Evolutionary conservation across 2,113 vertebrate genomes (phyloP).

Genomic region (Xiphophorus couchianus): DNA sequence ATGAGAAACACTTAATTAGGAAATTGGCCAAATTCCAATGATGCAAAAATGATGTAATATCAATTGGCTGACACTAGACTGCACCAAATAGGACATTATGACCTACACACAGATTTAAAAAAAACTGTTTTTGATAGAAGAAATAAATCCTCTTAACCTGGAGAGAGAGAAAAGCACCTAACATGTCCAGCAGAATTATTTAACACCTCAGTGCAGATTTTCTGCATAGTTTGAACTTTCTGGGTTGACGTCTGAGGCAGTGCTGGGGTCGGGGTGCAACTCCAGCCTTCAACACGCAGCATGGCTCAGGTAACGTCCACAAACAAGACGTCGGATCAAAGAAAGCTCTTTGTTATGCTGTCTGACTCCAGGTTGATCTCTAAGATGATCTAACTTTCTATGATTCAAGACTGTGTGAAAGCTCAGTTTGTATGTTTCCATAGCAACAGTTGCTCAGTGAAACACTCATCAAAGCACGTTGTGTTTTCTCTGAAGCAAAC

Average conservation of each 20-base stretch:
- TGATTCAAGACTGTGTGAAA: background rate
- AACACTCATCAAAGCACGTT: background rate
- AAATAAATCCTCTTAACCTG: too few relatives aligned
- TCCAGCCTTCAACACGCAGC: background rate
- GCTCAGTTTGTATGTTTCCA: conserved; percentile 30
- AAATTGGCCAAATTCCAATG: background rate
- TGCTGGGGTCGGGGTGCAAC: background rate
- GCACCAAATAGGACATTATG: background rate
- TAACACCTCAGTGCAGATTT: background rate
- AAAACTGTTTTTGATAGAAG: background rate
- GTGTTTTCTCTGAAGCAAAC: conserved; percentile 9
- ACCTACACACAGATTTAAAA: background rate
- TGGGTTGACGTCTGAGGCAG: background rate
- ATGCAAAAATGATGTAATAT: background rate
- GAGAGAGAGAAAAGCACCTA: too few relatives aligned
- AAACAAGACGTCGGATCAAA: background rate
- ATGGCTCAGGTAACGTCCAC: background rate
- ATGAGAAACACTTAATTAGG: background rate
- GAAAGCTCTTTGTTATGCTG: background rate
- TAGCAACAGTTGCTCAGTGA: conserved; percentile 21
- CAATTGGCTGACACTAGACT: background rate
- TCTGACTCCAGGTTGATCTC: background rate
- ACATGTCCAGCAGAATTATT: background rate
- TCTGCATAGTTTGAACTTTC: background rate
- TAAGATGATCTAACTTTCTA: background rate